These are phyloP conservation scores for Anthonomus grandis DNA, from an alignment of 1,140 invertebrate genomes.

Conservation along the genomic window DNA sequence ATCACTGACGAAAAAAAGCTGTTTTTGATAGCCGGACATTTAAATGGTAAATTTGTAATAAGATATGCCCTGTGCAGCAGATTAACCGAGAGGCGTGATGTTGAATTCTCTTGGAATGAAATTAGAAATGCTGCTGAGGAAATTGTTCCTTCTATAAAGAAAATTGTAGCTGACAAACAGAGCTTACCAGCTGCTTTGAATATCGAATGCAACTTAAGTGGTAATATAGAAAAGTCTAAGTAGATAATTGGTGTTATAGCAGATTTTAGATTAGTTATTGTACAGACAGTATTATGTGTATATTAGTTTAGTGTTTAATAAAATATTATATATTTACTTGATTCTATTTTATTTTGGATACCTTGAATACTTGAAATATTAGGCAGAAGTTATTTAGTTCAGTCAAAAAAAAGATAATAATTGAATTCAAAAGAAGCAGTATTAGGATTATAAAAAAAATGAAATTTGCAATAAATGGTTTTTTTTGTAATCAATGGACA, in stretches of 20 bases:
- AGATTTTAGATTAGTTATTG: no score
- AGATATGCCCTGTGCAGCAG: constrained; percentile 81
- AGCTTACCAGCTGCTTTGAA: constrained; percentile 14
- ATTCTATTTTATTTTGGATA: no score
- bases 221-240: constrained; percentile 50
- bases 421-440: no score
- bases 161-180: constrained; percentile 12
- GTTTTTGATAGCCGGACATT: constrained; percentile 77
- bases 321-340: no score
- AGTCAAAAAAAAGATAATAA: no score
- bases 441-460: no score
- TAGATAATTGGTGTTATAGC: constrained; percentile 31
- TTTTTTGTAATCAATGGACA: no score
- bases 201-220: constrained; percentile 19
- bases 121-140: constrained; percentile 59
- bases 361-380: no score
- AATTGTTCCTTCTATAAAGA: constrained; percentile 32
- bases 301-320: no score
- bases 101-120: constrained; percentile 80
- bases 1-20: constrained; percentile 77
- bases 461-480: no score
- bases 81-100: constrained; percentile 65
- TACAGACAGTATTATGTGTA: constrained; percentile 9
- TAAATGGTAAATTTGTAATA: constrained; percentile 67
- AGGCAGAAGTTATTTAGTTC: no score